Conservation (phyloP, 2,113 vertebrate genomes). For the Orientallactaga bullata region DNA sequence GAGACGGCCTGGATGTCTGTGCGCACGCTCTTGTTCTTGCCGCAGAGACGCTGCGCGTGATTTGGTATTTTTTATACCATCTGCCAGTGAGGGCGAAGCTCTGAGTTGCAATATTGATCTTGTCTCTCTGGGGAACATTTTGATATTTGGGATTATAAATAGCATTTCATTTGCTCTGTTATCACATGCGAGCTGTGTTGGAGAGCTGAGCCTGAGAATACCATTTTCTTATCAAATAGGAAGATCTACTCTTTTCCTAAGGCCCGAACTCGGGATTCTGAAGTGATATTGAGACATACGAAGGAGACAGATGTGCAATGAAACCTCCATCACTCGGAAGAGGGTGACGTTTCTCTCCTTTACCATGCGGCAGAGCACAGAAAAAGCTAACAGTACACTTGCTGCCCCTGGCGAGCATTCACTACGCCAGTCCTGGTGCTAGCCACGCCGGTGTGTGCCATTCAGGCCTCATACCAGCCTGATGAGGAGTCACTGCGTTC, state of each 20-base stretch:
- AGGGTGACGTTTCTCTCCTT: not conserved
- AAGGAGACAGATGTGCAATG: not conserved
- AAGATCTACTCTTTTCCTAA: constrained; percentile 48
- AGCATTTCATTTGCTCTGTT: constrained; percentile 84
- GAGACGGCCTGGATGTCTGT: constrained; percentile 57
- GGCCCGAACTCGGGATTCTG: constrained; percentile 10
- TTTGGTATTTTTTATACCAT: constrained; percentile 85
- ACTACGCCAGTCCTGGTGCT: not conserved
- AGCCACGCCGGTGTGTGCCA: not conserved
- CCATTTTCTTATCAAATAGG: constrained; percentile 55
- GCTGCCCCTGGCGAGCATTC: too few relatives aligned
- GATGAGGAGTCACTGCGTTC: fast-evolving
- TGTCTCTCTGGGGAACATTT: constrained; percentile 86
- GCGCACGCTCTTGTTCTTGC: constrained; percentile 30
- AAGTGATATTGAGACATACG: constrained; percentile 17
- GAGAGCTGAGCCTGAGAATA: constrained; percentile 63
- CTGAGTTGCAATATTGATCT: constrained; percentile 87
- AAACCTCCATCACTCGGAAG: not conserved
- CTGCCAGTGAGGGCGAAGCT: constrained; percentile 82
- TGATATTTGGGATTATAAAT: constrained; percentile 87
- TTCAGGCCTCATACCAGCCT: not conserved
- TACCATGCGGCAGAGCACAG: not conserved
- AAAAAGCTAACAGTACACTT: not conserved
- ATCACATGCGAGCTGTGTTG: constrained; percentile 66
- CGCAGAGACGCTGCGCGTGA: constrained; percentile 75